Conservation (phyloP, 1,140 invertebrate species). For the Phymorhynchus buccinoides region DNA sequence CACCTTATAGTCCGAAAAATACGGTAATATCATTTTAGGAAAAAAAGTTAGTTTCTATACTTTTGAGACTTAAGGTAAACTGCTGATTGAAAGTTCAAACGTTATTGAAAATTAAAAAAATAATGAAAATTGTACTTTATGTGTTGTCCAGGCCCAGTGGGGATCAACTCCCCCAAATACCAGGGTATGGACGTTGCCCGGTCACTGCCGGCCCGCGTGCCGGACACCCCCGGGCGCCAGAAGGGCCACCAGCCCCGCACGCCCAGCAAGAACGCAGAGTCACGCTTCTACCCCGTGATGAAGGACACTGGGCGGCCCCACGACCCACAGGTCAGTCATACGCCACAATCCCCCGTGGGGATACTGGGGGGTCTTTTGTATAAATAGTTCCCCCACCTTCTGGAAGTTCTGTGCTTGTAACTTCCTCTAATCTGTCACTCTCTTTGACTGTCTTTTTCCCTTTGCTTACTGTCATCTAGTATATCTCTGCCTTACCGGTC, state of each 20-base stretch:
- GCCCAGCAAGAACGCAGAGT: slow-evolving; percentile 71
- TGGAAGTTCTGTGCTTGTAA: too few relatives aligned
- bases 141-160: slow-evolving; percentile 47
- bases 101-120: background rate
- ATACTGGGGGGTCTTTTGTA: too few relatives aligned
- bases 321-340: slow-evolving; percentile 68
- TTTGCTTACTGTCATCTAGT: too few relatives aligned
- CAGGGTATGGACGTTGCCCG: slow-evolving; percentile 59
- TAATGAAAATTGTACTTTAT: background rate
- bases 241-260: slow-evolving; percentile 66
- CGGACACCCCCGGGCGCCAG: slow-evolving; percentile 61
- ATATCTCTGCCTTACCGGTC: too few relatives aligned
- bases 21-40: background rate
- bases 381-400: too few relatives aligned
- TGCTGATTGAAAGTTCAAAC: background rate
- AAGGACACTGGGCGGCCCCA: slow-evolving; percentile 77
- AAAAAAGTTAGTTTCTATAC: background rate
- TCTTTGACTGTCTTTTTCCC: too few relatives aligned
- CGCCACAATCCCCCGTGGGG: too few relatives aligned
- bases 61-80: too few relatives aligned
- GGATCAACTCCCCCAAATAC: slow-evolving; percentile 55
- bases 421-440: too few relatives aligned
- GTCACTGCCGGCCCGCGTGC: slow-evolving; percentile 69
- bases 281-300: slow-evolving; percentile 95
- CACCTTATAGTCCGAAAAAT: too few relatives aligned